Evolutionary conservation across 2,888 invertebrate genomes (phyloP), one percentile per base, ranked within the genome.

Genomic region (Norana najaformis): DNA sequence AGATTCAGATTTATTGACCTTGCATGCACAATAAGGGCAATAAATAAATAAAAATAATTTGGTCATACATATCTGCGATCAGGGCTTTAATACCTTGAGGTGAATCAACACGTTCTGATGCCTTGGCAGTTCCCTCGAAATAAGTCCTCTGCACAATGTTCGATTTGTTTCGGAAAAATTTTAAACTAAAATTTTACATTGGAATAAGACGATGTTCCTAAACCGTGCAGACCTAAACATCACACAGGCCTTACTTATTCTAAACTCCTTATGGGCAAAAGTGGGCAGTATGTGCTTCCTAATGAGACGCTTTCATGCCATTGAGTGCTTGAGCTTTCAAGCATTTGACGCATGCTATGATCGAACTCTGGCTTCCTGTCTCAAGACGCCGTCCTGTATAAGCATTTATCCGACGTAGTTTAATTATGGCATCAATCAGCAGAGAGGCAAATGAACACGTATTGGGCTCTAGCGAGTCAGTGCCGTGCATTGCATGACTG

Each of bases 391-490:
- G 47, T 47, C 23, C 69, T n/a, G 30, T 69, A 30, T 69, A n/a
- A 69, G 69, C 69, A 69, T 16, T 69, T 47, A 69, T 69, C 69
- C 69, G 3, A n/a, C 69, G 69, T 11, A n/a, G 69, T 69, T n/a
- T n/a, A n/a, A 69, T 69, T 69, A 69, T 69, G 69, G 69, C 69
- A 69, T 30, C 69, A 69, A 69, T n/a, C 69, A n/a, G 69, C n/a
- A 69, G n/a, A n/a, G 1, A 11, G 6, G 1, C 69, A 69, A 69
- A 69, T 69, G 69, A 69, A 69, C 69, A 69, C 30, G n/a, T 8
- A 69, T 69, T 30, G 69, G n/a, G 8, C 30, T 69, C n/a, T 69
- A n/a, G 69, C 69, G 69, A 69, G 69, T 69, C n/a, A 69, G 69
- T n/a, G n/a, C 30, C 69, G 69, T n/a, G n/a, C 69, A 11, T 69